Base-by-base conservation (phyloP, 2,888 invertebrate genomes). In the Hirtodrosophila histrioides region DNA sequence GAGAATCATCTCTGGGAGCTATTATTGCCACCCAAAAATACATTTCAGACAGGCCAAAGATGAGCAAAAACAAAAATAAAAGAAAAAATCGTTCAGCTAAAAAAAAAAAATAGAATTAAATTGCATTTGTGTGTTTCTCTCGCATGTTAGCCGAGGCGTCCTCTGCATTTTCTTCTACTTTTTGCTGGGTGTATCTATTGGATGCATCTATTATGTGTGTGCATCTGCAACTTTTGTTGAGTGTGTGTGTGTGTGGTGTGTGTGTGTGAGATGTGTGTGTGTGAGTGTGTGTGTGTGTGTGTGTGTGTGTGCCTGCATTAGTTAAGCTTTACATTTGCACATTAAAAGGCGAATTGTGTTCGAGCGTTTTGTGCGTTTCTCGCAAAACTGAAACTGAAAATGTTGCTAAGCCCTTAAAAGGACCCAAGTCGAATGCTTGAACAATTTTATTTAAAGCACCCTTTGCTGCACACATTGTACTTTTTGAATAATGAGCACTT, bases 11-110 rank as follows among this genome's bases (percentile, higher is more conserved):
- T 86, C 88, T 83, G 90, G 88, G 86, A 89, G 90, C 90, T 88
- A 83, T 86, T 72, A 85, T 78, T 80, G 86, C 89, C 83, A 85
- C 88, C 90, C 91, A 90, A 90, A 90, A 90, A 90, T 90, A 90
- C 86, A 89, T 90, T 88, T 86, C 76, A 77, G 76, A 71, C 75
- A 76, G 73, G 76, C 62, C 64, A 58, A 63, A 75, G 72, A 75
- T 71, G 75, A 66, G 51, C 33, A 44, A 49, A 44, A 48, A 69
- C 63, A 69, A 67, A 55, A 46, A 29, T 37, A 17, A 33, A 31
- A 66, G 45, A 29, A 53, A 35, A 54, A 50, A 65, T 45, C 51
- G 48, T 55, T 60, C 33, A 64, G 45, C 48, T 23, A 49, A n/a
- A 8, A 63, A 24, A 62, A 40, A 41, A 56, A 61, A 48, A 45